Percentiles rank a stretch among this genome's conserved stretches.
Evolutionary conservation across 2,797 vertebrate species (phyloP).

Genomic region (Phrynocephalus forsythii): DNA sequence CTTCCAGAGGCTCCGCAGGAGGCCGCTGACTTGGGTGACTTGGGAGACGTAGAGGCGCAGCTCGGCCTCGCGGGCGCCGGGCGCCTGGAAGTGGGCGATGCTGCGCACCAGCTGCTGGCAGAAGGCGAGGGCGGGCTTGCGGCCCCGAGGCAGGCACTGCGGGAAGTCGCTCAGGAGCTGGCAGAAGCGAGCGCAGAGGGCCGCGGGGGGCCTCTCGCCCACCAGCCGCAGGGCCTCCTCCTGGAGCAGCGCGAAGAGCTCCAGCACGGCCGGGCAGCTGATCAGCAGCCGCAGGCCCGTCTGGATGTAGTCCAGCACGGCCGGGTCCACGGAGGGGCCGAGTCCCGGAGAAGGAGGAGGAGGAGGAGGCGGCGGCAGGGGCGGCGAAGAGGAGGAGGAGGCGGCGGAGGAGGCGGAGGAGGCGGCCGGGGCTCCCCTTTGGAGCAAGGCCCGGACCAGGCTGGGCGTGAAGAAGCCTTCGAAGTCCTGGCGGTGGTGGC

Average conservation of each 20-base stretch:
- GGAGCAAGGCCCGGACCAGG: conserved; percentile 89
- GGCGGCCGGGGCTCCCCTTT: conserved; percentile 83
- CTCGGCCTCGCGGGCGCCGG: conserved; percentile 86
- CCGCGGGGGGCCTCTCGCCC: conserved; percentile 90
- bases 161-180: conserved; percentile 92
- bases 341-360: neutral
- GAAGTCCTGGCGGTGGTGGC: conserved; percentile 93
- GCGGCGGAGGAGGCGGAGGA: neutral
- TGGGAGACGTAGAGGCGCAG: conserved; percentile 93
- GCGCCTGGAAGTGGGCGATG: conserved; percentile 93
- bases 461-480: conserved; percentile 91
- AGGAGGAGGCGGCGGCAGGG: conserved; percentile 71
- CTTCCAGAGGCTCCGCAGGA: conserved; percentile 96
- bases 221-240: conserved; percentile 92
- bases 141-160: conserved; percentile 92
- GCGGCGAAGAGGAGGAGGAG: conserved; percentile 29
- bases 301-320: conserved; percentile 93
- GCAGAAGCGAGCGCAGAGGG: conserved; percentile 89
- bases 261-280: conserved; percentile 95
- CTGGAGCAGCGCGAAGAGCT: conserved; percentile 90
- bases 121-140: conserved; percentile 87
- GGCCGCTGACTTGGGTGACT: conserved; percentile 91
- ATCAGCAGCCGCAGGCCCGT: conserved; percentile 92
- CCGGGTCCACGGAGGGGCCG: conserved; percentile 81
- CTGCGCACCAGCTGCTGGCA: conserved; percentile 97